phyloP scores from a whole-genome alignment of 1,140 invertebrate species.

The Oscheius sp. region DNA sequence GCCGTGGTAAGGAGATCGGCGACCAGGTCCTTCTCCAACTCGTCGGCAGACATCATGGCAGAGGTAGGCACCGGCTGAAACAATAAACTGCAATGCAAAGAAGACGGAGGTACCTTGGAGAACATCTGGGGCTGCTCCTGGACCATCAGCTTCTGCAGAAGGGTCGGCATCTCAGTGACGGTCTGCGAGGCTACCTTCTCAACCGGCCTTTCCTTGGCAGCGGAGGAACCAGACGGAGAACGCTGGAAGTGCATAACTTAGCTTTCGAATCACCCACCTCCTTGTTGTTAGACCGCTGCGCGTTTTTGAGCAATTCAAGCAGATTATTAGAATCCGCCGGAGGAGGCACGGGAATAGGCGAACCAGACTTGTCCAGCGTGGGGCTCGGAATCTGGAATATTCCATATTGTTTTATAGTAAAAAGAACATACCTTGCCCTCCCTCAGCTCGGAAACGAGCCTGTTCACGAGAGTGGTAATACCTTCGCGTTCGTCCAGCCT shows the following conservation, averaged over 20 bases:
- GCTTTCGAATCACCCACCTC: no score
- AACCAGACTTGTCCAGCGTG: not conserved
- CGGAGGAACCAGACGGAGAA: no score
- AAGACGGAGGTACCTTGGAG: not conserved
- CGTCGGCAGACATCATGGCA: constrained; percentile 26
- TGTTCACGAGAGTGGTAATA: not conserved
- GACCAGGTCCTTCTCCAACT: constrained; percentile 21
- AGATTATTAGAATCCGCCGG: not conserved
- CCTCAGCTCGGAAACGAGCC: constrained; percentile 5
- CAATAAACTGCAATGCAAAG: not conserved
- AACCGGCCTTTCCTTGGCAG: not conserved
- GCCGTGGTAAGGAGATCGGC: constrained; percentile 16
- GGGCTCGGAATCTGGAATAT: not conserved
- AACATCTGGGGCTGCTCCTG: constrained; percentile 7
- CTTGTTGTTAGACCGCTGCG: not conserved
- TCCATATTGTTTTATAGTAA: not conserved
- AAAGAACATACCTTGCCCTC: not conserved
- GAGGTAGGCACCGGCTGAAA: not conserved
- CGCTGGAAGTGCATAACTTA: no score
- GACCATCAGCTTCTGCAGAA: constrained; percentile 25
- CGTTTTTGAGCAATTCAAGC: constrained; percentile 7
- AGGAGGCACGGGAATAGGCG: not conserved
- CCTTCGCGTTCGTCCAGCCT: not conserved
- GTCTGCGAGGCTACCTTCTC: not conserved
- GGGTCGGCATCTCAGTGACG: constrained; percentile 15